Conservation (phyloP, 2,113 vertebrate genomes). For the Heteronetta atricapilla region DNA sequence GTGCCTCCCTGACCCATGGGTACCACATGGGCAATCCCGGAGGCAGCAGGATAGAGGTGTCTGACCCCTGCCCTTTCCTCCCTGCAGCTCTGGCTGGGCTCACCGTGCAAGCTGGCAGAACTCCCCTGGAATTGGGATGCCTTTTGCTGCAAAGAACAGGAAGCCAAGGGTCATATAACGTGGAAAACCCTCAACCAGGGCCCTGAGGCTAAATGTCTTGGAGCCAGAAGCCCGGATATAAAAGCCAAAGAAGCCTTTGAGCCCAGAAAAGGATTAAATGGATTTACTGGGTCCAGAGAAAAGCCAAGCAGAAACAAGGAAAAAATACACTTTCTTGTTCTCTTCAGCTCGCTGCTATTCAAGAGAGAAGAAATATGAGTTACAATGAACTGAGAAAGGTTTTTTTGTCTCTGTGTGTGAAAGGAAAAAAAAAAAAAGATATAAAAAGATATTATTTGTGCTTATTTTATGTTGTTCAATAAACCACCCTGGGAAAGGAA, state of each 20-base stretch:
- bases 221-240: not conserved
- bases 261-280: not conserved
- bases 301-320: not conserved
- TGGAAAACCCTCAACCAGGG: not conserved
- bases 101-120: fast-evolving
- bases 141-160: not conserved
- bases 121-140: fast-evolving
- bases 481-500: not conserved
- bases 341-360: not conserved
- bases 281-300: constrained; percentile 6
- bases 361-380: not conserved
- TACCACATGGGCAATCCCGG: fast-evolving
- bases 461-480: not conserved
- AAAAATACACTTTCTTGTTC: not conserved
- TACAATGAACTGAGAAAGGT: not conserved
- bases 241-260: not conserved
- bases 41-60: not conserved
- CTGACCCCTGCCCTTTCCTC: not conserved
- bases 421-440: not conserved
- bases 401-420: not conserved
- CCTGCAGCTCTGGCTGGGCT: fast-evolving
- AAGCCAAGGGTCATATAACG: not conserved
- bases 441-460: not conserved
- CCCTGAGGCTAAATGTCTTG: not conserved
- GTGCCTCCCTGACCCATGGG: fast-evolving